Evolutionary conservation across 2,113 vertebrate genomes (phyloP).

Genomic region (Benitochromis conjunctus): DNA sequence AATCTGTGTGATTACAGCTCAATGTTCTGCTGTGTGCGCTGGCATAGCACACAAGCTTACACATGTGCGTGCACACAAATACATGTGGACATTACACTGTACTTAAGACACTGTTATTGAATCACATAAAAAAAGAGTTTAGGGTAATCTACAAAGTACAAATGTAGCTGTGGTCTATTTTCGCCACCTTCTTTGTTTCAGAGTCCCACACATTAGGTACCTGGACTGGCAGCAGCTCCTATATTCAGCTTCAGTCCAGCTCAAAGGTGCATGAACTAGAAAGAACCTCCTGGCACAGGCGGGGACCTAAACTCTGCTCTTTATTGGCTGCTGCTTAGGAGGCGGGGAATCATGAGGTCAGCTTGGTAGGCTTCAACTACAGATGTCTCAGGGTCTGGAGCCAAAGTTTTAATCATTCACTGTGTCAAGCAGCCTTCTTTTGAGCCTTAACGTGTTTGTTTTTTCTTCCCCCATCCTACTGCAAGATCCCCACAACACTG

Average conservation of each 20-base stretch:
- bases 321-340: constrained; percentile 49
- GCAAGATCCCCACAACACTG: not conserved
- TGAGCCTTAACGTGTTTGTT: not conserved
- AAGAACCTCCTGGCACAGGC: constrained; percentile 22
- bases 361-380: not conserved
- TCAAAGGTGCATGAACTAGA: constrained; percentile 39
- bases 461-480: not conserved
- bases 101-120: not conserved
- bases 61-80: not conserved
- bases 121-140: not conserved
- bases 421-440: not conserved
- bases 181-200: not conserved
- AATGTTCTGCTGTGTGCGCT: not conserved
- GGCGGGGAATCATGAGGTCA: constrained; percentile 25
- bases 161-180: not conserved
- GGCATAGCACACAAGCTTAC: not conserved
- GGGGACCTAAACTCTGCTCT: not conserved
- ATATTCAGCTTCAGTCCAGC: not conserved
- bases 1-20: not conserved
- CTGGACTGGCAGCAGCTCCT: not conserved
- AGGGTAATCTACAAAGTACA: not conserved
- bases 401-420: not conserved
- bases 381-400: not conserved
- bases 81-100: not conserved
- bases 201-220: not conserved